phyloP scores from a whole-genome alignment of 2,113 vertebrate genomes.

The Calidris pugnax region DNA sequence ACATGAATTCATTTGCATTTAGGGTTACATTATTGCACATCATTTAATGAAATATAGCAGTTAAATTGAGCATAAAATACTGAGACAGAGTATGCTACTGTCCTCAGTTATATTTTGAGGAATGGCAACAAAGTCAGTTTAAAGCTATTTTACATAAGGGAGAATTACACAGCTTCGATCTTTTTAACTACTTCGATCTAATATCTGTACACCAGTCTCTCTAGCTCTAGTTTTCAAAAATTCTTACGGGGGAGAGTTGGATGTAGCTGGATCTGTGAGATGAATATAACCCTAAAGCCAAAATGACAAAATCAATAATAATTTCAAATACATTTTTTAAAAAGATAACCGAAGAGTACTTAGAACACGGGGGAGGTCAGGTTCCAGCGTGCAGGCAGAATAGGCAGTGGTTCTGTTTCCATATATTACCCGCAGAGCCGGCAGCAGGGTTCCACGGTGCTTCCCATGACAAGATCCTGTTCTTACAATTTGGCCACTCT shows the following conservation, averaged over 20 bases:
- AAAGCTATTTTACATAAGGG: neutral
- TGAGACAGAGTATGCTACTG: neutral
- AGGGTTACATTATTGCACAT: constrained; percentile 46
- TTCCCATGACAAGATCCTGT: neutral
- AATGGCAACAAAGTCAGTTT: constrained; percentile 24
- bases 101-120: neutral
- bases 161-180: neutral
- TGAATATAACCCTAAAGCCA: neutral
- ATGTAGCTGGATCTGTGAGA: neutral
- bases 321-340: constrained; percentile 34
- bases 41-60: constrained; percentile 41
- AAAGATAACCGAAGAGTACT: constrained; percentile 29
- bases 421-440: constrained; percentile 25
- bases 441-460: neutral
- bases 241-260: neutral
- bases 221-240: neutral
- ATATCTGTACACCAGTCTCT: neutral
- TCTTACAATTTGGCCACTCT: neutral
- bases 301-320: constrained; percentile 65
- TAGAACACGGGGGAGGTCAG: neutral
- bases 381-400: neutral
- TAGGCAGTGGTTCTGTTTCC: neutral
- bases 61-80: constrained; percentile 62
- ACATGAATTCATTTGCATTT: constrained; percentile 35
- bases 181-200: neutral